These are phyloP conservation scores for Propithecus perrieri DNA, from an alignment of 2,797 vertebrate genomes.

Conservation along the genomic window DNA sequence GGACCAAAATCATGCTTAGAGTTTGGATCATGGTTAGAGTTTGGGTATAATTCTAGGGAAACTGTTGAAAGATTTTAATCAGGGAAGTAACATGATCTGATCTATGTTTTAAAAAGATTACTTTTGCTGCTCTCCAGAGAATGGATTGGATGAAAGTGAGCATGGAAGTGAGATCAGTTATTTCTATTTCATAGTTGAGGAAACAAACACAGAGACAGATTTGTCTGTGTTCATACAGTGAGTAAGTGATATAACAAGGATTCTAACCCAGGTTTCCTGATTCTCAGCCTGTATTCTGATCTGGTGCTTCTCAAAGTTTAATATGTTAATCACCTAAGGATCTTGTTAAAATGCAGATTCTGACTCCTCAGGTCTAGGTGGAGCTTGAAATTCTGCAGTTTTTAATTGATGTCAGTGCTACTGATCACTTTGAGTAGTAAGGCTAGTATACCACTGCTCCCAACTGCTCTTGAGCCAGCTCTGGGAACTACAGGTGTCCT, in stretches of 20 bases:
- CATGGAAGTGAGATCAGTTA: neutral
- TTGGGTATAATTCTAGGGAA: constrained; percentile 42
- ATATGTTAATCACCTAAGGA: neutral
- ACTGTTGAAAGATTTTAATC: constrained; percentile 26
- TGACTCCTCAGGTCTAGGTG: neutral
- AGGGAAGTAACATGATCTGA: constrained; percentile 31
- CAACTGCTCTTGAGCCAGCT: neutral
- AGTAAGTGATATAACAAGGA: neutral
- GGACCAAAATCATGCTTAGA: neutral
- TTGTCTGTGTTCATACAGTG: neutral
- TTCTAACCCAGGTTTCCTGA: neutral
- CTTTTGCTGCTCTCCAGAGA: constrained; percentile 35
- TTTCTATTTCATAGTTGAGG: constrained; percentile 36
- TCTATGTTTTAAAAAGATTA: constrained; percentile 36
- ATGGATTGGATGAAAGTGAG: neutral
- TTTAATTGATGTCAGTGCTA: neutral
- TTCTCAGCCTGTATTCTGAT: neutral
- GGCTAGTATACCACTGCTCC: neutral
- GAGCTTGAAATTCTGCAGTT: neutral
- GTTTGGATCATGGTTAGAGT: neutral
- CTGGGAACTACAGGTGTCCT: neutral
- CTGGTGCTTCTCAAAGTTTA: constrained; percentile 1
- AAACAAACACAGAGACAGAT: neutral
- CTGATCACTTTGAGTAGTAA: constrained; percentile 16
- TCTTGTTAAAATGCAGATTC: constrained; percentile 46